phyloP scores from a whole-genome alignment of 1,140 invertebrate species.

The Papilio machaon region DNA sequence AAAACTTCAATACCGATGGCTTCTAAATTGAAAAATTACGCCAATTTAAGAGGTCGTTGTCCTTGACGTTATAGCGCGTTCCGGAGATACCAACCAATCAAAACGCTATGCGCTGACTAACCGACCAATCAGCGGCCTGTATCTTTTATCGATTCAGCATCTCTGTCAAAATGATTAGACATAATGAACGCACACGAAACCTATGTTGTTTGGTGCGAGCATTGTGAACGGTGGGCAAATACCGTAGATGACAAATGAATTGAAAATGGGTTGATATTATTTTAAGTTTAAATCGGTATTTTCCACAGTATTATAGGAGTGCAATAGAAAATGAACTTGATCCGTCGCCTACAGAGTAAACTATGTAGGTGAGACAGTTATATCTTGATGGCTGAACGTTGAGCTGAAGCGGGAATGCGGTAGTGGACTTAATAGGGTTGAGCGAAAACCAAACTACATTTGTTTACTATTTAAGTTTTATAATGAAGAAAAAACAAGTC shows the following conservation, averaged over 20 bases:
- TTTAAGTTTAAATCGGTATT: background rate
- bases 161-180: constrained; percentile 33
- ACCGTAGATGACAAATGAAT: background rate
- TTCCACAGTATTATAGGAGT: background rate
- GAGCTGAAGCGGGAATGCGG: constrained; percentile 19
- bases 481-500: too few relatives aligned
- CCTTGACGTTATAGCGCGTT: constrained; percentile 61
- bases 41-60: constrained; percentile 66
- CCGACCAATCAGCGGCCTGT: constrained; percentile 51
- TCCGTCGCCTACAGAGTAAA: background rate
- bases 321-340: background rate
- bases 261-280: background rate
- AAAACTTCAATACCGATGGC: constrained; percentile 56
- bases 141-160: constrained; percentile 63
- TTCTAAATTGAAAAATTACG: constrained; percentile 74
- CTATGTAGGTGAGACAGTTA: constrained; percentile 10
- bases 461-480: background rate
- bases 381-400: constrained; percentile 18
- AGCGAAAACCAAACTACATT: background rate
- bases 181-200: constrained; percentile 20
- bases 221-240: background rate
- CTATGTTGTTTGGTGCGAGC: background rate
- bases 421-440: background rate
- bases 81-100: constrained; percentile 52
- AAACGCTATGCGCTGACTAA: constrained; percentile 49